These are phyloP conservation scores for Parthenolecanium corni DNA, from an alignment of 2,888 invertebrate species.

Conservation along the genomic window DNA sequence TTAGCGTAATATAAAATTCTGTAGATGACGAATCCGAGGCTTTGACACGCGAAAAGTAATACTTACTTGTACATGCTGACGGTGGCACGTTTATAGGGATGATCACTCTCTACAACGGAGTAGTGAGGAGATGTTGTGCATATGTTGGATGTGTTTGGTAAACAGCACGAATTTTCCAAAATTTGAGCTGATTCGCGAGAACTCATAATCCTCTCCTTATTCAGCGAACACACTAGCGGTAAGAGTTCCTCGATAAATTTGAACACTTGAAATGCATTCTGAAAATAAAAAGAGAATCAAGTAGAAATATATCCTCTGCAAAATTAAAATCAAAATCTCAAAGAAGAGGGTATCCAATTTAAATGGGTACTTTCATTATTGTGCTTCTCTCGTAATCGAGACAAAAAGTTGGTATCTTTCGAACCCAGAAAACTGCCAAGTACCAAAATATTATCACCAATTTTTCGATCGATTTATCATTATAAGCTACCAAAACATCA, in stretches of 20 bases:
- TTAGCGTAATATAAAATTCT: not conserved
- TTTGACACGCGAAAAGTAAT: not conserved
- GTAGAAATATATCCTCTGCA: not conserved
- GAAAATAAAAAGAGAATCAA: conserved; percentile 34
- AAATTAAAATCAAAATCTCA: not conserved
- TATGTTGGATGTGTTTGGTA: conserved; percentile 32
- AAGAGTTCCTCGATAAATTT: conserved; percentile 75
- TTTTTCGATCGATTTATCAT: too few relatives aligned
- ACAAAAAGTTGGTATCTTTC: too few relatives aligned
- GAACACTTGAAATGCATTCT: conserved; percentile 76
- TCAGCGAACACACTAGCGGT: conserved; percentile 77
- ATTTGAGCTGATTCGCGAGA: conserved; percentile 30
- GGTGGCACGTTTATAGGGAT: conserved; percentile 84
- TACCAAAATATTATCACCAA: too few relatives aligned
- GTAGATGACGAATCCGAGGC: not conserved
- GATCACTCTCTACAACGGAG: conserved; percentile 88
- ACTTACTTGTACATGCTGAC: conserved; percentile 67
- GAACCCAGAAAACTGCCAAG: too few relatives aligned
- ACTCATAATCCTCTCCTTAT: conserved; percentile 38
- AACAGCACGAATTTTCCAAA: conserved; percentile 34
- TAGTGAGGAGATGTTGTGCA: conserved; percentile 73
- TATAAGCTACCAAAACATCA: too few relatives aligned
- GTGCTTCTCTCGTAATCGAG: too few relatives aligned
- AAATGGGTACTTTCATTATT: too few relatives aligned
- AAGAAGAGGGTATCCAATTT: too few relatives aligned